Base-by-base conservation (phyloP, 37 sponge, comb jelly and placozoan species). In the Chondrilla cf. caribensis region DNA sequence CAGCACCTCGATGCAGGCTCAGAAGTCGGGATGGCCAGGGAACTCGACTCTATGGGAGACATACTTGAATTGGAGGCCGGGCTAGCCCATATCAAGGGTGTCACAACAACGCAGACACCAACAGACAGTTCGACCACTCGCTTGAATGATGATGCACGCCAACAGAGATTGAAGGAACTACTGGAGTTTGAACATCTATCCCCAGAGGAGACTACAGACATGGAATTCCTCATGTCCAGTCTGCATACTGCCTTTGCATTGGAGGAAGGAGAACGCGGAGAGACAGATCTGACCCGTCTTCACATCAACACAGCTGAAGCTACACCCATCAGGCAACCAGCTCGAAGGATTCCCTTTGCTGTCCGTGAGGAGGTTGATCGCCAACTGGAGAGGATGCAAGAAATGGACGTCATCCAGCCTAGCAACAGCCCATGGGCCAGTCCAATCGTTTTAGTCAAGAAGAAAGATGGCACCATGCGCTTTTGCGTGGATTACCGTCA, bases 351-450 rank as follows among this genome's bases (percentile, higher is more conserved):
- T 76, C 82, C 87, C 22, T 81, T 64, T 32, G 76, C 68, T 18
- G 87, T 55, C 37, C 42, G 83, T 0, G 41, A 76, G 32, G 76
- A 87, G 59, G 83, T 82, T 38, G 43, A 78, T 18, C 59, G 66
- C n/a, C 82, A 82, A 41, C 77, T 84, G 51, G 62, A 79, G 67
- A 58, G 38, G 55, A 85, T 85, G 86, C 80, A 85, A 58, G 81
- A 80, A 36, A 36, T 24, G 1, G 54, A 58, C 36, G 83, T 77
- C 17, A 82, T 81, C 70, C 43, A 58, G 14, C 77, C 82, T 71
- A 71, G 62, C 43, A 57, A 19, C 21, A 58, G 64, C 22, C 87
- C 81, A 19, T 78, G 79, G 79, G 66, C 79, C 75, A 85, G 87
- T 40, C 82, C 60, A 47, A 54, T 86, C 4, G 81, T 86, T 7